Evolutionary conservation across 2,113 vertebrate genomes (phyloP).

Genomic region (Ranitomeya variabilis): DNA sequence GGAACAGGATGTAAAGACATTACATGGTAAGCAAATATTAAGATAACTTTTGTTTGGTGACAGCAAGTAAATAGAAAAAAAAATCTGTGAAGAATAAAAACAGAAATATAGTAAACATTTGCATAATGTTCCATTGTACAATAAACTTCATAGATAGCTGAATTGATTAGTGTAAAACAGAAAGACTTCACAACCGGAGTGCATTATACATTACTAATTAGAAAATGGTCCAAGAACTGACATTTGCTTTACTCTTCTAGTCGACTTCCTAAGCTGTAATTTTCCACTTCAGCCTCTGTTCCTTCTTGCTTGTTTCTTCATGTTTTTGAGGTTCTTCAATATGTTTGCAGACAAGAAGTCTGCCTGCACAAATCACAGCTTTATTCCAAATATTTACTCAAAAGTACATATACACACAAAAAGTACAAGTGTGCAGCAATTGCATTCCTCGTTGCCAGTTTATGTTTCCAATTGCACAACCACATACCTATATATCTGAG

Average conservation of each 20-base stretch:
- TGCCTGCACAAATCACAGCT: not conserved
- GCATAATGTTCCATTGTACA: too few relatives aligned
- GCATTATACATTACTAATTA: not conserved
- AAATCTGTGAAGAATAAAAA: too few relatives aligned
- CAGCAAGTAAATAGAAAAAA: too few relatives aligned
- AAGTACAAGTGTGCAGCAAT: not conserved
- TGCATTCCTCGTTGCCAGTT: not conserved
- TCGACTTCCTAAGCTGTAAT: not conserved
- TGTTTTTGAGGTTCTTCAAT: not conserved
- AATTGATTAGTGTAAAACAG: not conserved
- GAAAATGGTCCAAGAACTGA: not conserved
- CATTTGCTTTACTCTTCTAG: not conserved
- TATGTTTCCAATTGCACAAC: not conserved
- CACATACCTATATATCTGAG: not conserved
- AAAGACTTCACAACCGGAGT: not conserved
- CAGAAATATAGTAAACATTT: too few relatives aligned
- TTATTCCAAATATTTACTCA: conserved; percentile 16
- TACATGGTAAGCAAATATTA: too few relatives aligned
- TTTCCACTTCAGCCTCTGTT: conserved; percentile 24
- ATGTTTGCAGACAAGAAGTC: conserved; percentile 8
- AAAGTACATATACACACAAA: not conserved
- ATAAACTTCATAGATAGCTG: too few relatives aligned
- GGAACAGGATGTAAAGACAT: too few relatives aligned
- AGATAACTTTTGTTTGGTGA: too few relatives aligned
- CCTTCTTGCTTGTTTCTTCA: not conserved